These are phyloP conservation scores for Resseliella maxima DNA, from an alignment of 2,888 invertebrate genomes.

Conservation along the genomic window DNA sequence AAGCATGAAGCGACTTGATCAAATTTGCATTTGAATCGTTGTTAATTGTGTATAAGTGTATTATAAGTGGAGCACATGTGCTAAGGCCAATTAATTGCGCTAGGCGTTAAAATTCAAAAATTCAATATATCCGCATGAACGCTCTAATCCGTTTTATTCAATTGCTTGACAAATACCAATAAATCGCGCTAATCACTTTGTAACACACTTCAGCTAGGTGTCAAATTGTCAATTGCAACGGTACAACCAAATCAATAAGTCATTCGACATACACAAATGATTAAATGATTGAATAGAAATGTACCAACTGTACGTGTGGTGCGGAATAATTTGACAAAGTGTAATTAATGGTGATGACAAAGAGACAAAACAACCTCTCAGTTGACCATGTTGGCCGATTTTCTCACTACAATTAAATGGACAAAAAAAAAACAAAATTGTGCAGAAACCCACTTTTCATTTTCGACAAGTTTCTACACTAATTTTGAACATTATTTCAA, in stretches of 20 bases:
- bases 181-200: neutral
- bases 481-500: too few relatives aligned
- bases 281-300: neutral
- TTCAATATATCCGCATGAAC: neutral
- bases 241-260: neutral
- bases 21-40: neutral
- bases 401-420: neutral
- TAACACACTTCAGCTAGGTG: conserved; percentile 32
- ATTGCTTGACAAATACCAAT: conserved; percentile 28
- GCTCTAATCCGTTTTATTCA: neutral
- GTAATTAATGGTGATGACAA: conserved; percentile 1
- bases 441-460: neutral
- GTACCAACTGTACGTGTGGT: neutral
- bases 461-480: too few relatives aligned
- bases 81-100: neutral
- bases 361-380: conserved; percentile 3
- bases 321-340: neutral
- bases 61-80: neutral
- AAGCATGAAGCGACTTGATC: neutral
- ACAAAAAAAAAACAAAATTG: too few relatives aligned
- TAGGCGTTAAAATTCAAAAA: neutral
- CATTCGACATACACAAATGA: neutral
- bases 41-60: neutral
- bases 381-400: conserved; percentile 11
- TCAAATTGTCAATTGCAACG: conserved; percentile 2